Base-by-base conservation (phyloP, 2,888 invertebrate genomes). In the Allygus modestus region DNA sequence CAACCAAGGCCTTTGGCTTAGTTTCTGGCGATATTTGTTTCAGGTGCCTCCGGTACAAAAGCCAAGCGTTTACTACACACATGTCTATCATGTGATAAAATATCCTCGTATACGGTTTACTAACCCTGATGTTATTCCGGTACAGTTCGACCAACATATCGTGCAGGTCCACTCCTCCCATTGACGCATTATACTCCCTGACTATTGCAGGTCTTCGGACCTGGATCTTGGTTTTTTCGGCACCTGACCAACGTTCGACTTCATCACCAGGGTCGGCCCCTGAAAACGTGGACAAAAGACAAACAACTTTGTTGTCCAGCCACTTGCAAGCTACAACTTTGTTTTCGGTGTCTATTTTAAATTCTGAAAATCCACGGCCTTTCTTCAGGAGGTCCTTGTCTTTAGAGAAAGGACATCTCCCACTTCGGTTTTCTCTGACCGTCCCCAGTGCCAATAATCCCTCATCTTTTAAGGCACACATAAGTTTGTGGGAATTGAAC, bases 81-180 rank as follows among this genome's bases (percentile, higher is more conserved):
- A 87, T 77, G 31, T 85, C 85, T n/a, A 87, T 86, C 23, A 85
- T 51, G 28, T 85, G 85, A 69, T 85, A 87, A 33, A 87, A 58
- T n/a, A 88, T 85, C 87, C 88, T 87, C 83, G 87, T 87, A 81
- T 88, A 88, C 26, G 83, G 85, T 69, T 87, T 87, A 28, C 85
- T 86, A 12, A 85, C 87, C 69, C 86, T 81, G 15, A 88, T 33
- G 41, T 87, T 84, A 31, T 87, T 88, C 43, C 88, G 87, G 83
- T 89, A 88, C 37, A 88, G 86, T n/a, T 88, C 87, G n/a, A 88
- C 87, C 31, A 89, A 84, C 84, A 88, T 88, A 84, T 89, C 88
- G 69, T 87, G 86, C 9, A 89, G 85, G 86, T 89, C 89, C 9
- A 89, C 89, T 9, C 89, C 81, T 81, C 81, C 58, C 81, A 81